phyloP scores from a whole-genome alignment of 2,888 invertebrate species.

The Drosophila paramelanica region DNA sequence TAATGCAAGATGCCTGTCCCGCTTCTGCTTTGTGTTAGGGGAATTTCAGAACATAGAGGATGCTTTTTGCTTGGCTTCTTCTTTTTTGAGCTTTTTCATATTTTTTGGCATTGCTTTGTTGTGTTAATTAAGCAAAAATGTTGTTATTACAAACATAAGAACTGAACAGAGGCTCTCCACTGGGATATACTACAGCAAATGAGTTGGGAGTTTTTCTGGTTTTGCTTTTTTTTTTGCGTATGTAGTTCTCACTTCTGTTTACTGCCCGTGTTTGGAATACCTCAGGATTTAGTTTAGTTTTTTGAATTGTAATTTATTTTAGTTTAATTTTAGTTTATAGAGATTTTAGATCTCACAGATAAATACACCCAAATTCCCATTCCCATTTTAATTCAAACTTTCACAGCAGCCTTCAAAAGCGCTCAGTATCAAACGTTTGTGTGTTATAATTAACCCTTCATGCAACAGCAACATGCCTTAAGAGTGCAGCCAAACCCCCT shows the following conservation, averaged over 20 bases:
- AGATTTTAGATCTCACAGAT: background rate
- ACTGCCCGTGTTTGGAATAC: background rate
- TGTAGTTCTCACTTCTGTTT: constrained; percentile 7
- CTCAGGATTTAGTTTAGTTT: background rate
- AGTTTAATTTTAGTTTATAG: too few relatives aligned
- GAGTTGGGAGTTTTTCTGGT: constrained; percentile 9
- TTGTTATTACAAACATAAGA: constrained; percentile 63
- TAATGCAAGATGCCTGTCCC: constrained; percentile 56
- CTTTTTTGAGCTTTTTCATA: constrained; percentile 35
- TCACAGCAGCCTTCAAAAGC: background rate
- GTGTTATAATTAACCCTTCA: constrained; percentile 71
- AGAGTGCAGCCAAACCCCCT: constrained; percentile 47
- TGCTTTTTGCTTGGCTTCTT: constrained; percentile 23
- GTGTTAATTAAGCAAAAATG: constrained; percentile 81
- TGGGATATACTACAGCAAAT: constrained; percentile 30
- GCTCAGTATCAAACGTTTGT: constrained; percentile 35
- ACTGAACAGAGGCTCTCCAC: constrained; percentile 31
- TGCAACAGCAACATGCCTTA: constrained; percentile 61
- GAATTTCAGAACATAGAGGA: constrained; percentile 39
- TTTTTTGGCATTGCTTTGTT: constrained; percentile 74
- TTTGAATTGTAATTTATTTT: too few relatives aligned
- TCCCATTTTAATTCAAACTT: too few relatives aligned
- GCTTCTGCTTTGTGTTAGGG: constrained; percentile 29
- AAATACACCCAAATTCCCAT: background rate
- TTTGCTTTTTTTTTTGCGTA: background rate